Conservation (phyloP, 2,888 invertebrate species). For the Amblyteles armatorius region DNA sequence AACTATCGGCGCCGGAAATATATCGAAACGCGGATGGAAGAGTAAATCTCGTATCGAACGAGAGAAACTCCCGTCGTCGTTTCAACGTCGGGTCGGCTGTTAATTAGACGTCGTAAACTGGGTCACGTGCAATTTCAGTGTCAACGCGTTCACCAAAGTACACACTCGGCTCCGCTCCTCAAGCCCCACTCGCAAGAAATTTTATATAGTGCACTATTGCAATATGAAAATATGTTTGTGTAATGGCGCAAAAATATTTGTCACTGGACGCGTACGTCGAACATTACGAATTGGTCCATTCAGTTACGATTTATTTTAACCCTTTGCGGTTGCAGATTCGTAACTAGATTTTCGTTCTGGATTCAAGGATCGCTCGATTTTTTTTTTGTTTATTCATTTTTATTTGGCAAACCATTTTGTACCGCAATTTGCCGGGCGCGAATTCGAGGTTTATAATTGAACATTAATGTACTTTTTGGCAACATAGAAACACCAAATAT, state of each 20-base stretch:
- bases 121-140: constrained; percentile 61
- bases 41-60: constrained; percentile 3
- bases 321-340: no score
- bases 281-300: neutral
- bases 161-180: neutral
- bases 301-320: neutral
- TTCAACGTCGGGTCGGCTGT: constrained; percentile 53
- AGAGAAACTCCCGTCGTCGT: neutral
- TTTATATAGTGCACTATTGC: neutral
- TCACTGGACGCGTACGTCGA: constrained; percentile 22
- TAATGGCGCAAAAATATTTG: constrained; percentile 4
- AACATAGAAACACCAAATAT: no score
- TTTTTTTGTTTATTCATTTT: neutral
- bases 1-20: constrained; percentile 17
- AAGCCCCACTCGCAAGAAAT: neutral
- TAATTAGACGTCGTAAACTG: constrained; percentile 73
- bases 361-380: no score
- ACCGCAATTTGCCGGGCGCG: neutral
- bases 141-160: constrained; percentile 7
- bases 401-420: neutral
- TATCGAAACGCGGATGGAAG: constrained; percentile 11
- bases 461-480: no score
- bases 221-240: neutral
- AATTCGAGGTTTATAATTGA: no score
- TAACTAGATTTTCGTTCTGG: no score